Conservation (phyloP, 2,113 vertebrate species). For the Dasyornis broadbenti region DNA sequence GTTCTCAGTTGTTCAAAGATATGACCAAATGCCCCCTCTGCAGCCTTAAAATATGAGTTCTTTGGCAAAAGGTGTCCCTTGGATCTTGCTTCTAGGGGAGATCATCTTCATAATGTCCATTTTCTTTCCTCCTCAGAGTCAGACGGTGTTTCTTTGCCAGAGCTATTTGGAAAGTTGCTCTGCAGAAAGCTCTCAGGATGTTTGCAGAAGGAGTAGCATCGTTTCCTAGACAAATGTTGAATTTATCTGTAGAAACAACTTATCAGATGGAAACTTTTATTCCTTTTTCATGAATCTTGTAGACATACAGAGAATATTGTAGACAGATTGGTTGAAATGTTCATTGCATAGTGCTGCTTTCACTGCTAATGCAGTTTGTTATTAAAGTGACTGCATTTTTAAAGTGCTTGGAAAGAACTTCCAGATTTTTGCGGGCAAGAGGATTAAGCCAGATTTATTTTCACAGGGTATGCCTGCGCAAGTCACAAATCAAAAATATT, state of each 20-base stretch:
- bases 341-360: background rate
- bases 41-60: background rate
- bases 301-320: background rate
- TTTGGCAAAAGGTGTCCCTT: background rate
- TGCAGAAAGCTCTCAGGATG: background rate
- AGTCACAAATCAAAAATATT: background rate
- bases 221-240: background rate
- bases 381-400: conserved; percentile 10
- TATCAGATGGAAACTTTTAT: background rate
- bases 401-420: background rate
- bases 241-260: background rate
- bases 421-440: background rate
- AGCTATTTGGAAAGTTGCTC: background rate
- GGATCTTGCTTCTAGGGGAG: background rate
- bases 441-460: conserved; percentile 26
- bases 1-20: background rate
- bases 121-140: background rate
- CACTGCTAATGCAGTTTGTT: background rate
- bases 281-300: background rate
- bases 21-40: background rate
- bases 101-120: background rate
- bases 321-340: background rate
- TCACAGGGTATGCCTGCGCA: background rate
- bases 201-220: background rate
- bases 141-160: background rate